These are phyloP conservation scores for Palaemon carinicauda DNA, from an alignment of 1,140 invertebrate genomes.

Conservation along the genomic window DNA sequence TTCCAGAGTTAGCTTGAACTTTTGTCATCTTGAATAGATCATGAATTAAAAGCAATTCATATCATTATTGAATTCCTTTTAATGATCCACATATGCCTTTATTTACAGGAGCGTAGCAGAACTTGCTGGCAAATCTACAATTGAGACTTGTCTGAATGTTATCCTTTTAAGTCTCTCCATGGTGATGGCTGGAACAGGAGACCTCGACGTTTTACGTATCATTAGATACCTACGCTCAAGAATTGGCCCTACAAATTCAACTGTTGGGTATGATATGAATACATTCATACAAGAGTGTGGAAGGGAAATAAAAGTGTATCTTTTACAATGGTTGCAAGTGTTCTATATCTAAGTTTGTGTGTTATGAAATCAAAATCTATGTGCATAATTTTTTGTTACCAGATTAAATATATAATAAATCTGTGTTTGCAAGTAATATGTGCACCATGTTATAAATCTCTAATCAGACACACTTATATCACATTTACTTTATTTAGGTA, in stretches of 20 bases:
- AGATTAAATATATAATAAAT: no score
- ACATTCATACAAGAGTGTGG: no score
- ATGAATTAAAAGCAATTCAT: neutral
- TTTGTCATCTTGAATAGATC: no score
- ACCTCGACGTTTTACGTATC: slow-evolving; percentile 84
- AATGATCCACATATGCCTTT: neutral
- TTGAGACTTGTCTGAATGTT: slow-evolving; percentile 89
- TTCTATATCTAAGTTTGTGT: neutral
- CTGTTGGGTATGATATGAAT: slow-evolving; percentile 62
- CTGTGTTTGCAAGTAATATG: no score
- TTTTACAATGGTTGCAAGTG: no score
- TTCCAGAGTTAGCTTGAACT: no score
- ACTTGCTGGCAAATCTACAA: slow-evolving; percentile 85
- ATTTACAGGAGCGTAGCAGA: slow-evolving; percentile 72
- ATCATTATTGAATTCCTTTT: neutral
- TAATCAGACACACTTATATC: no score
- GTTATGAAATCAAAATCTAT: no score
- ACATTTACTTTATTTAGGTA: no score
- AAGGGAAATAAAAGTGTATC: no score
- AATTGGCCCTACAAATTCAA: slow-evolving; percentile 65
- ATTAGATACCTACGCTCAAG: slow-evolving; percentile 82
- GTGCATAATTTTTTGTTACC: no score
- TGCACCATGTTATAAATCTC: no score
- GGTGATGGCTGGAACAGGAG: slow-evolving; percentile 93
- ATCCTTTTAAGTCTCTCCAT: slow-evolving; percentile 82